Conservation (phyloP, 2,888 invertebrate genomes). For the Athalia circularis region DNA sequence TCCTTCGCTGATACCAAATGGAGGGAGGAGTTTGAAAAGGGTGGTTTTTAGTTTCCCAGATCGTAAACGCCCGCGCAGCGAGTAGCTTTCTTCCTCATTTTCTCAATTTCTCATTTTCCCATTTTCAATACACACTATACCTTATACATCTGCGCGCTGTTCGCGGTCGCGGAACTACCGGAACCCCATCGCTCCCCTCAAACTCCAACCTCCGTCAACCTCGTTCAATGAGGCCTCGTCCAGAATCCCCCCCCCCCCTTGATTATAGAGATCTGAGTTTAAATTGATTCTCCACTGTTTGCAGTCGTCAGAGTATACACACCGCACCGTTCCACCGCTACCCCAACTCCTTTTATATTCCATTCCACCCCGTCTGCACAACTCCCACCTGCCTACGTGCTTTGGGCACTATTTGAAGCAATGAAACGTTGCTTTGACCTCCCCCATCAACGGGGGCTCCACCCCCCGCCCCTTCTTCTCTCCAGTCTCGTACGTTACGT, state of each 20-base stretch:
- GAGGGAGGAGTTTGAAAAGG: no score
- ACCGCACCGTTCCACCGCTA: conserved; percentile 4
- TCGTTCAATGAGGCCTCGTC: neutral
- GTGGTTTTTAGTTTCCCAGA: no score
- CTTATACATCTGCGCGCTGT: conserved; percentile 6
- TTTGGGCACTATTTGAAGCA: conserved; percentile 36
- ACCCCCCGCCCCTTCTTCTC: neutral
- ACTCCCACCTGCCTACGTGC: conserved; percentile 30
- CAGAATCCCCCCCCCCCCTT: conserved; percentile 54
- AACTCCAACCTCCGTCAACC: no score
- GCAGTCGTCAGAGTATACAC: conserved; percentile 52
- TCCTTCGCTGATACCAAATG: no score
- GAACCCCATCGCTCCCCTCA: no score
- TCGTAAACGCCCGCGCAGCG: neutral
- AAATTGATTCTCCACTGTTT: conserved; percentile 69
- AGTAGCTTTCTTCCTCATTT: neutral
- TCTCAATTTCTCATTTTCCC: conserved; percentile 34
- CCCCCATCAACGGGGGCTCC: neutral
- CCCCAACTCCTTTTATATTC: neutral
- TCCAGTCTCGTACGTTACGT: neutral
- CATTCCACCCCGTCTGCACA: neutral
- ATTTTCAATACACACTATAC: conserved; percentile 34
- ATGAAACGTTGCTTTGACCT: conserved; percentile 33
- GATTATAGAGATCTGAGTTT: conserved; percentile 72
- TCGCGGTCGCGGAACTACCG: no score